These are phyloP conservation scores for Volucella inflata DNA, from an alignment of 2,888 invertebrate genomes.

Conservation along the genomic window DNA sequence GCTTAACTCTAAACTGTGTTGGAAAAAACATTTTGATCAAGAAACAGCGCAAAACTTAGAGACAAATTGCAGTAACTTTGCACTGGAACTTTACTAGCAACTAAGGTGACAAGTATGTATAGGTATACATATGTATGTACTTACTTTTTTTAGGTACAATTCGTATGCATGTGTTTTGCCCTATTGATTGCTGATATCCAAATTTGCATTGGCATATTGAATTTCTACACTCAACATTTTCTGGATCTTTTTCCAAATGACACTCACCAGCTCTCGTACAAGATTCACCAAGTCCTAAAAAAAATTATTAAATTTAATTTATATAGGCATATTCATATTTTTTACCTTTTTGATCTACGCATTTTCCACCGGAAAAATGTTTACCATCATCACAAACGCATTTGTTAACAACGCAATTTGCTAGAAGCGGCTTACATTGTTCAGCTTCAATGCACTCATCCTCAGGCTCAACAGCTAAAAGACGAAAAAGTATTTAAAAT, in stretches of 20 bases:
- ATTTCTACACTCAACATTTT: conserved; percentile 82
- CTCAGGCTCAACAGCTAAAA: conserved; percentile 80
- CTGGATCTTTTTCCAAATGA: conserved; percentile 80
- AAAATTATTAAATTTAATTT: conserved; percentile 3
- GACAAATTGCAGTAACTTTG: too few species aligned
- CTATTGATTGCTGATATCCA: conserved; percentile 78
- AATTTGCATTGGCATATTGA: conserved; percentile 83
- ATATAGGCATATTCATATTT: not conserved
- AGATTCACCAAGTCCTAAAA: conserved; percentile 79
- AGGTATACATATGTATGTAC: too few species aligned
- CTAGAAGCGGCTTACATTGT: conserved; percentile 83
- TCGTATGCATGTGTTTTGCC: conserved; percentile 80
- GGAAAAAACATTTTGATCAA: too few species aligned
- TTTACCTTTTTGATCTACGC: conserved; percentile 80
- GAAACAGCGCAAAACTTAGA: too few species aligned
- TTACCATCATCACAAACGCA: conserved; percentile 80
- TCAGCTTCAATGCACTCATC: conserved; percentile 82
- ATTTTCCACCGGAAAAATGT: conserved; percentile 80
- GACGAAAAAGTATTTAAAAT: not conserved
- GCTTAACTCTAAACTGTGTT: too few species aligned
- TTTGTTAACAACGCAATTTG: conserved; percentile 80
- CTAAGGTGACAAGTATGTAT: not conserved
- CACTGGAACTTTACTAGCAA: not conserved
- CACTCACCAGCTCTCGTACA: conserved; percentile 82
- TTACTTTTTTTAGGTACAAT: conserved; percentile 82